Conservation (phyloP, 2,888 invertebrate species). For the Vanessa cardui region DNA sequence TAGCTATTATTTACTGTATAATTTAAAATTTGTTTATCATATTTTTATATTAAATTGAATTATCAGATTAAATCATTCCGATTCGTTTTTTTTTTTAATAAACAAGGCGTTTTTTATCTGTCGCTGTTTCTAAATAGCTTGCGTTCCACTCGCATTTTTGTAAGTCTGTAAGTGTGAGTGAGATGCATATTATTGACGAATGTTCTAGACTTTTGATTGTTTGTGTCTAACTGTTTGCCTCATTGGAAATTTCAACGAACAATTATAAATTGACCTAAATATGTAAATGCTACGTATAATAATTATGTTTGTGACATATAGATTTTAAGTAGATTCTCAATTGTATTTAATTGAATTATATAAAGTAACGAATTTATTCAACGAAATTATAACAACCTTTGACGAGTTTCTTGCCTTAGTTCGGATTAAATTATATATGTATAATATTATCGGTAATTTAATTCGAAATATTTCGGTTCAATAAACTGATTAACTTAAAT, state of each 20-base stretch:
- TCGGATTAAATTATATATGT: slow-evolving; percentile 12
- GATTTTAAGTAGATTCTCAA: slow-evolving; percentile 27
- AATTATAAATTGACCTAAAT: slow-evolving; percentile 10
- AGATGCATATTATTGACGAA: not conserved
- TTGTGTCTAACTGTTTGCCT: not conserved
- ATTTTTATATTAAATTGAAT: slow-evolving; percentile 15
- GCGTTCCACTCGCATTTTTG: not conserved
- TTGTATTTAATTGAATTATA: slow-evolving; percentile 20
- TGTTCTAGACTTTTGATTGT: not conserved
- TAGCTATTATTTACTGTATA: slow-evolving; percentile 26
- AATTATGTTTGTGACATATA: slow-evolving; percentile 28
- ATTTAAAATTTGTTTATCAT: slow-evolving; percentile 14
- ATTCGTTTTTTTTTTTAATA: not conserved
- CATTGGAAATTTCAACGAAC: not conserved
- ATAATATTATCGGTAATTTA: slow-evolving; percentile 13
- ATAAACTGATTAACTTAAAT: not conserved
- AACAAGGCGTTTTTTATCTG: not conserved
- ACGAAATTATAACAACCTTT: slow-evolving; percentile 30
- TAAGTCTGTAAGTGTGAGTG: not conserved
- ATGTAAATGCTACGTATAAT: not conserved
- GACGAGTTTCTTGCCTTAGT: slow-evolving; percentile 25
- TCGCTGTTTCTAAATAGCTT: not conserved
- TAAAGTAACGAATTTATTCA: slow-evolving; percentile 33
- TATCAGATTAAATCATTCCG: not conserved
- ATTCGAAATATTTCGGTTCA: slow-evolving; percentile 2